Evolutionary conservation across 1,140 invertebrate genomes (phyloP), one percentile per base, ranked within the genome.

Genomic region (Drosophila sproati): DNA sequence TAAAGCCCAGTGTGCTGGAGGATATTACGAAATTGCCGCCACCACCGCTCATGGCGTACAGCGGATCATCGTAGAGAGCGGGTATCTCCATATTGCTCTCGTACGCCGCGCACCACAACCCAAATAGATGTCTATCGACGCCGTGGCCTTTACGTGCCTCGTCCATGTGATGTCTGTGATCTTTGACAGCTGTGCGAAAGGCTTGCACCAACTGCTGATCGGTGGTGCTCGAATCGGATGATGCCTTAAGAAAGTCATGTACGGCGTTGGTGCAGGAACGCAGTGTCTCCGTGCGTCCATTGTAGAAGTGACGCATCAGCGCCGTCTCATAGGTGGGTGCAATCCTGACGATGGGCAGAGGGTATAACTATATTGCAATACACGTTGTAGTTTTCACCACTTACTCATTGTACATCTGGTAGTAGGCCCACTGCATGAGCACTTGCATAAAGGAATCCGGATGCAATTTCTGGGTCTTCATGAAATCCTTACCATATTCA

Each of bases 81-180:
- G 95, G 95, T 34, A 94, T 91, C 4, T 93, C 89, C 4, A 94
- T 52, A 37, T 93, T 93, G 31, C 93, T 91, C 75, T 95, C 94
- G 37, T 93, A 73, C 1, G 94, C 93, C 3, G 95, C 93, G 55
- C 96, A 95, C 92, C 96, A 96, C 3, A 96, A 92, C 45, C 95
- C 96, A 91, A 96, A 96, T 2, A 96, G 87, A 85, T 96, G 96
- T 3, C 96, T 89, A 91, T 96, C 96, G 57, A 96, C 93, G 39
- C 96, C 96, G 75, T 93, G 89, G 1, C 95, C 95, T 39, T 93
- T 93, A 83, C 94, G 85, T 0, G 93, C 93, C 55, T 93, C 91
- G 55, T 92, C 85, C 93, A 93, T 93, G 12, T 92, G 74, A 8
- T 76, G 52, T 35, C 86, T 85, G 67, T 94, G 93, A 35, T 83